Evolutionary conservation across 2,888 invertebrate genomes (phyloP).

Genomic region (Sympetrum striolatum): DNA sequence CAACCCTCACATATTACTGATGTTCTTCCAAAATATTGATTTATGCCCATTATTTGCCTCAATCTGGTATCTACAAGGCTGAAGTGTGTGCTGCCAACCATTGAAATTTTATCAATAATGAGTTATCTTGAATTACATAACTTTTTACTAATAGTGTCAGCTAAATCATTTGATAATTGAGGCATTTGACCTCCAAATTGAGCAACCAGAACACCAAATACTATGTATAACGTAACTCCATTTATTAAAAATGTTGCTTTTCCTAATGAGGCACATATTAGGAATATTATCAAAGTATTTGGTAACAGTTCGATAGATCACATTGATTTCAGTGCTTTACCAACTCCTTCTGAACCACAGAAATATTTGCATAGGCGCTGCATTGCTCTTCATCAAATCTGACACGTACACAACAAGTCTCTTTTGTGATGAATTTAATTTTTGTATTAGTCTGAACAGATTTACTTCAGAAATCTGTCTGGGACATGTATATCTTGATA

Average conservation of each 20-base stretch:
- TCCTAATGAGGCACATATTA: neutral
- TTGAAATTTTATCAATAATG: slow-evolving; percentile 56
- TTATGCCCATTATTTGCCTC: slow-evolving; percentile 52
- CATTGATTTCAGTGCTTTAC: too few relatives aligned
- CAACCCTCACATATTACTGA: slow-evolving; percentile 55
- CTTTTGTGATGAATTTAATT: neutral
- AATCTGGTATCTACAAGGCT: slow-evolving; percentile 52
- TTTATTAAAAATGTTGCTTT: slow-evolving; percentile 45
- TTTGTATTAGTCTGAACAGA: neutral
- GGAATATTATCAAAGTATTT: too few relatives aligned
- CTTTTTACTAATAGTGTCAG: slow-evolving; percentile 50
- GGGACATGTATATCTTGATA: neutral
- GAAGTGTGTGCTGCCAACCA: slow-evolving; percentile 52
- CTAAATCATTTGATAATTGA: slow-evolving; percentile 15
- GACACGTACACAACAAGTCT: neutral
- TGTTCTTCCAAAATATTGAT: slow-evolving; percentile 53
- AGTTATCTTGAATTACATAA: slow-evolving; percentile 50
- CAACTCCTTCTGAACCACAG: too few relatives aligned
- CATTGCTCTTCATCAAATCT: neutral
- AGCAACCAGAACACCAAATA: slow-evolving; percentile 2
- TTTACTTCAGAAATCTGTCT: neutral
- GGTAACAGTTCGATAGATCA: too few relatives aligned
- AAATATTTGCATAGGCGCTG: too few relatives aligned
- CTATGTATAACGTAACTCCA: slow-evolving; percentile 47
- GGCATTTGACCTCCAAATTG: too few relatives aligned